These are phyloP conservation scores for Phocoena sinus DNA, from an alignment of 2,113 vertebrate genomes.

Conservation along the genomic window DNA sequence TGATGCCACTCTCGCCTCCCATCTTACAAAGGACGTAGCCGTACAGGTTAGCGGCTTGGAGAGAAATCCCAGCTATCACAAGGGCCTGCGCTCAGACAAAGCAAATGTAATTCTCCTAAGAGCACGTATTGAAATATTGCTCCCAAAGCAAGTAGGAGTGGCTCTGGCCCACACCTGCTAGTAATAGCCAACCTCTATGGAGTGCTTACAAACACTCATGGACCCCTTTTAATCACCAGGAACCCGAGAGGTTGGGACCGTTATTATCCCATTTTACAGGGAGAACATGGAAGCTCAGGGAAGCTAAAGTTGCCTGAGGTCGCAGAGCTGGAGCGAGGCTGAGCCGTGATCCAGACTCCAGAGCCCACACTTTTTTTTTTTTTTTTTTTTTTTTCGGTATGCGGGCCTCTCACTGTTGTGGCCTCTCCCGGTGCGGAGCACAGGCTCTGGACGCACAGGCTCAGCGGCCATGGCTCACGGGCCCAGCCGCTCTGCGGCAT, in stretches of 20 bases:
- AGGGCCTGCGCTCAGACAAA: conserved; percentile 80
- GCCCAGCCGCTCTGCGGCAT: too few species aligned
- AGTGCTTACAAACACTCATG: not conserved
- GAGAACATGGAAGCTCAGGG: not conserved
- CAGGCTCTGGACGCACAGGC: too few species aligned
- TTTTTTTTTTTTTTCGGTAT: too few species aligned
- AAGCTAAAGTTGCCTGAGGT: not conserved
- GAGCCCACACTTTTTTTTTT: not conserved
- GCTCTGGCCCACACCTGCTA: too few species aligned
- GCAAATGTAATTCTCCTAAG: not conserved
- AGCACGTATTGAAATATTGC: rapidly evolving
- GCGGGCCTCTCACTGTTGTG: too few species aligned
- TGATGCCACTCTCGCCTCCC: conserved; percentile 76
- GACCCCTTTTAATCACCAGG: not conserved
- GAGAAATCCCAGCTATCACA: conserved; percentile 86
- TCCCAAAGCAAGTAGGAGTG: not conserved
- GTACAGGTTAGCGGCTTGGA: conserved; percentile 89
- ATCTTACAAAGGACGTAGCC: conserved; percentile 89
- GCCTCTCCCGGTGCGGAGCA: too few species aligned
- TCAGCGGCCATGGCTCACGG: too few species aligned
- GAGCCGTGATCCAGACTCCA: not conserved
- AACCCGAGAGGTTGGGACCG: rapidly evolving
- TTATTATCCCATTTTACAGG: too few species aligned
- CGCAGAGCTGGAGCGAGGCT: not conserved
- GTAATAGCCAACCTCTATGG: too few species aligned